Evolutionary conservation across 1,140 invertebrate species (phyloP).

Genomic region (Lordiphosa collinella): DNA sequence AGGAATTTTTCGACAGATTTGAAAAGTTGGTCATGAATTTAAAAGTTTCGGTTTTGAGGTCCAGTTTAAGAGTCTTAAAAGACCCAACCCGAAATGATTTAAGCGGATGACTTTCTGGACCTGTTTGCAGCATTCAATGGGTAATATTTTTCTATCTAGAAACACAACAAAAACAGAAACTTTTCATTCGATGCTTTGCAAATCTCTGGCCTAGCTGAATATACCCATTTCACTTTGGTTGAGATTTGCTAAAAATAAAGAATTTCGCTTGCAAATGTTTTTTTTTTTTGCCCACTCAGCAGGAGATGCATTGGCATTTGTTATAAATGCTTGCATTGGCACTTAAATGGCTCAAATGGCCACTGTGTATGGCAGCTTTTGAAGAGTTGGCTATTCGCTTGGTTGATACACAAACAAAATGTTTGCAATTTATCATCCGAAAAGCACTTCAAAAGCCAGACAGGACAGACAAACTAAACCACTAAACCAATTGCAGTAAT

Average conservation of each 20-base stretch:
- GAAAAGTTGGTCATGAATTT: too few species aligned
- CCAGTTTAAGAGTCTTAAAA: too few species aligned
- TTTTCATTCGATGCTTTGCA: too few species aligned
- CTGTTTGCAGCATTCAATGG: too few species aligned
- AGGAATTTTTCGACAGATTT: too few species aligned
- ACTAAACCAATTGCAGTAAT: constrained; percentile 46
- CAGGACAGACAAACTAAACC: constrained; percentile 11
- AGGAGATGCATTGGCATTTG: background rate
- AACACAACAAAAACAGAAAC: too few species aligned
- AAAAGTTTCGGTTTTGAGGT: too few species aligned
- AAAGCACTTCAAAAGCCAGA: constrained; percentile 5
- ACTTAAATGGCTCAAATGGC: background rate
- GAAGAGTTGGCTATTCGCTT: background rate
- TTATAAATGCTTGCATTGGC: background rate
- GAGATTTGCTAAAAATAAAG: background rate
- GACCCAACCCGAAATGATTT: too few species aligned
- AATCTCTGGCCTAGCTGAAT: background rate
- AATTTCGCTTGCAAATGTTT: background rate
- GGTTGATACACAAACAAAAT: constrained; percentile 17
- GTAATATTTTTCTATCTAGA: too few species aligned
- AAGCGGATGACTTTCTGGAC: too few species aligned
- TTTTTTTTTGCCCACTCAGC: background rate
- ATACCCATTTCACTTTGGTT: background rate
- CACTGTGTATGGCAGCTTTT: background rate
- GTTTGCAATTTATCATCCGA: constrained; percentile 40